A percentile compares a stretch with the other conserved stretches of the same genome.
phyloP scores from a whole-genome alignment of 1,140 invertebrate species.

The Megathymus violae region DNA sequence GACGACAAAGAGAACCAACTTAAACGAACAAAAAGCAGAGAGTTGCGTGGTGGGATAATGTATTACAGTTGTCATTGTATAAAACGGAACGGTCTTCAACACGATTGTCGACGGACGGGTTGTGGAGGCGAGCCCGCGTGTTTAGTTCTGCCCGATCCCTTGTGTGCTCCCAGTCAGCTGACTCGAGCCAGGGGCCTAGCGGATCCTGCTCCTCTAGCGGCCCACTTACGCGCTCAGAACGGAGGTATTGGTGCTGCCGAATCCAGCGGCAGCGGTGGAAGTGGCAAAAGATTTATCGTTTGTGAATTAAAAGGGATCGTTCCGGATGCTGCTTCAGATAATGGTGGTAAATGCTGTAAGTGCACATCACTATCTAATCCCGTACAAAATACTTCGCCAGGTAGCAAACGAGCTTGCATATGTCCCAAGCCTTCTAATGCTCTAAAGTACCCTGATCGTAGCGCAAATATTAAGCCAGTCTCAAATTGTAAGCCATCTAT shows the following conservation, averaged over 20 bases:
- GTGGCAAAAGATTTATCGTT: conserved; percentile 69
- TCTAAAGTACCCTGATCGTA: conserved; percentile 1
- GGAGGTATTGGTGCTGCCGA: conserved; percentile 40
- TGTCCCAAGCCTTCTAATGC: conserved; percentile 15
- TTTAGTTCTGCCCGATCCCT: conserved; percentile 86
- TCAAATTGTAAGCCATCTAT: conserved; percentile 31
- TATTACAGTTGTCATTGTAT: conserved; percentile 89
- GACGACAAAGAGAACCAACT: conserved; percentile 72
- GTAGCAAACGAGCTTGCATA: conserved; percentile 16
- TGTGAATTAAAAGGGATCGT: conserved; percentile 71
- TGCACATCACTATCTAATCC: conserved; percentile 34
- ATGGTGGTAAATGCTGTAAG: conserved; percentile 67
- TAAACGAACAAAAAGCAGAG: conserved; percentile 85
- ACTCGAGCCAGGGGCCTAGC: conserved; percentile 71
- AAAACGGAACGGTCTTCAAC: conserved; percentile 90
- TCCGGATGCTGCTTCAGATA: conserved; percentile 48
- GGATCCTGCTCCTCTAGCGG: conserved; percentile 62
- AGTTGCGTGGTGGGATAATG: conserved; percentile 87
- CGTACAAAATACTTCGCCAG: background rate
- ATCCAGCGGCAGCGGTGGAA: conserved; percentile 37
- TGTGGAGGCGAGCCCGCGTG: conserved; percentile 88
- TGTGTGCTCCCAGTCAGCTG: conserved; percentile 85
- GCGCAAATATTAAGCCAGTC: conserved; percentile 4
- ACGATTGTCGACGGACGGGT: conserved; percentile 87
- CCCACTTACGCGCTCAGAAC: conserved; percentile 51